Conservation (phyloP, 2,113 vertebrate species). For the Apodemus sylvaticus region DNA sequence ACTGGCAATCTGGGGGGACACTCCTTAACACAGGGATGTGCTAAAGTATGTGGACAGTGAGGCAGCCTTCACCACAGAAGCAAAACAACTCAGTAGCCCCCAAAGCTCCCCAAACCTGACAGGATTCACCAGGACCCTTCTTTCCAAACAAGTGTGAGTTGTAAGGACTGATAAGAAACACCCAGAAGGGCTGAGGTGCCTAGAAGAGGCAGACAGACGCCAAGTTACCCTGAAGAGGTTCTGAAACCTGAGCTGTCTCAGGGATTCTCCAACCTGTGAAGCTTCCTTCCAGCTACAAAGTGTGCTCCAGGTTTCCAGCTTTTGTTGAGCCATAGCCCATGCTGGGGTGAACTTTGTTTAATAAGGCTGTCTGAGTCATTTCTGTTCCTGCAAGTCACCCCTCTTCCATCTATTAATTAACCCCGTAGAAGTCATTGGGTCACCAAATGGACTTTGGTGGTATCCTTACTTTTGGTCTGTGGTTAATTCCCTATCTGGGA, state of each 20-base stretch:
- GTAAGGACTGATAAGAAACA: neutral
- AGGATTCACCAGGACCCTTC: neutral
- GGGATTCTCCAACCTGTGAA: neutral
- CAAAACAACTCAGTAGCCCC: neutral
- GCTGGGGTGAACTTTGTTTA: no score
- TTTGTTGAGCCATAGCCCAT: neutral
- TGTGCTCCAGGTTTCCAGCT: neutral
- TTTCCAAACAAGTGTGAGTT: neutral
- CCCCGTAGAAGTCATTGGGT: neutral
- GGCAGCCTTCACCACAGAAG: neutral
- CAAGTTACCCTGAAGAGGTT: neutral
- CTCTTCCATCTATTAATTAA: neutral
- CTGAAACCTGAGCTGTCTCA: neutral
- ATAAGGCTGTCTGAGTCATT: neutral
- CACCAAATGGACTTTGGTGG: neutral
- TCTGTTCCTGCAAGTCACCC: neutral
- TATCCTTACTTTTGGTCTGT: neutral
- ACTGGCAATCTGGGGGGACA: neutral
- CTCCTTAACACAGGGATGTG: neutral
- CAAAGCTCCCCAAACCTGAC: neutral
- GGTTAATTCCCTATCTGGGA: neutral
- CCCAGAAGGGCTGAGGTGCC: neutral
- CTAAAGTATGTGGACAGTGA: neutral
- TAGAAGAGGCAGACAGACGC: neutral
- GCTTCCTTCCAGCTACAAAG: neutral